Conservation (phyloP, 1,140 invertebrate species). For the Hyles euphorbiae region DNA sequence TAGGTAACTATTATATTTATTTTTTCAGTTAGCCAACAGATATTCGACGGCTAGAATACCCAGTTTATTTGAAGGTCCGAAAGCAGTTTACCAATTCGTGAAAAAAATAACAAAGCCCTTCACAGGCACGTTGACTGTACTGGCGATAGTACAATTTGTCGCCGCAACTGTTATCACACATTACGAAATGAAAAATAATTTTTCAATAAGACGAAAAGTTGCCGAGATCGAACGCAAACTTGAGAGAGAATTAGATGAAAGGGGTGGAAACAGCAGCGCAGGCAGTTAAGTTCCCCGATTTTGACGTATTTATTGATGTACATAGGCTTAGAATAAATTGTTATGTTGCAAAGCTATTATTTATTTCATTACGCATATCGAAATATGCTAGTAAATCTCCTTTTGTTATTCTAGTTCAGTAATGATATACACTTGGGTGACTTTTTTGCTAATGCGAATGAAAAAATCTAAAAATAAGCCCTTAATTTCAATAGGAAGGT, state of each 20-base stretch:
- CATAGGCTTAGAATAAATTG: no score
- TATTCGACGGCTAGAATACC: slow-evolving; percentile 67
- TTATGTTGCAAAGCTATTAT: no score
- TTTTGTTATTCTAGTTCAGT: no score
- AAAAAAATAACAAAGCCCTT: slow-evolving; percentile 47
- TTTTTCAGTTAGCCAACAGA: slow-evolving; percentile 66
- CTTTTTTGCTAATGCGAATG: no score
- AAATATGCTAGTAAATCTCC: no score
- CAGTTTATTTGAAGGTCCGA: slow-evolving; percentile 43
- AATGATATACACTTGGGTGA: no score
- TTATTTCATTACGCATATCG: no score
- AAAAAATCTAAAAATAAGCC: no score
- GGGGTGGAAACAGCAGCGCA: background rate
- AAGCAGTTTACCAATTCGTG: slow-evolving; percentile 51
- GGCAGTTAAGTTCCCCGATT: background rate
- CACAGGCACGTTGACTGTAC: slow-evolving; percentile 27
- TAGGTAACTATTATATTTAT: background rate
- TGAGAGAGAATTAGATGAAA: slow-evolving; percentile 21
- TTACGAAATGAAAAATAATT: slow-evolving; percentile 57
- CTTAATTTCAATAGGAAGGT: no score
- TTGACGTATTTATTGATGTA: no score
- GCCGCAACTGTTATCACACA: slow-evolving; percentile 54
- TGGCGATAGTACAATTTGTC: slow-evolving; percentile 37
- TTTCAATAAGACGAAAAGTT: slow-evolving; percentile 44
- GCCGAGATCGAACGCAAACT: slow-evolving; percentile 45